phyloP scores from a whole-genome alignment of 1,140 invertebrate genomes.

The Agrilus planipennis region DNA sequence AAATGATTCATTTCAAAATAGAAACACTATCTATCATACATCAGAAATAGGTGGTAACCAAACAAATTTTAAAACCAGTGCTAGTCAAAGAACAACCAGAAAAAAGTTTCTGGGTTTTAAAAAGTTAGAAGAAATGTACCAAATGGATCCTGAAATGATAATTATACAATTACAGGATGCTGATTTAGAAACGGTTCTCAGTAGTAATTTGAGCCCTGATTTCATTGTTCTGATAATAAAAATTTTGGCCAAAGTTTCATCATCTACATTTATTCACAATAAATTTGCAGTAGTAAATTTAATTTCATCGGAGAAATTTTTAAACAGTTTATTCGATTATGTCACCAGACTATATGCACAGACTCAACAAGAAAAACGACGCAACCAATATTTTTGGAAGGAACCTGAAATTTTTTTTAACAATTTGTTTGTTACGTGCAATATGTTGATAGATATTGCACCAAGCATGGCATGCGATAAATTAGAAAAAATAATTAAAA shows the following conservation, averaged over 20 bases:
- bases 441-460: slow-evolving; percentile 29
- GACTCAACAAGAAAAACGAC: slow-evolving; percentile 21
- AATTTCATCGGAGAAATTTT: slow-evolving; percentile 32
- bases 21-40: no score
- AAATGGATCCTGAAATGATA: slow-evolving; percentile 10
- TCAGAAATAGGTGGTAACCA: no score
- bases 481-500: slow-evolving; percentile 32
- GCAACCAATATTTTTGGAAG: slow-evolving; percentile 34
- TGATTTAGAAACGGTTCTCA: slow-evolving; percentile 11
- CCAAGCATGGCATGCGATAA: slow-evolving; percentile 31
- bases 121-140: slow-evolving; percentile 13
- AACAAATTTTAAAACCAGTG: no score
- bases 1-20: no score
- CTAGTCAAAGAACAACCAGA: no score
- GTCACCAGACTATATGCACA: slow-evolving; percentile 31
- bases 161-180: slow-evolving; percentile 8
- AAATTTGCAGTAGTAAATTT: slow-evolving; percentile 32
- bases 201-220: slow-evolving; percentile 10
- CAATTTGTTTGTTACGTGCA: slow-evolving; percentile 30
- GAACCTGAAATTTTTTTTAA: slow-evolving; percentile 33
- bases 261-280: slow-evolving; percentile 30
- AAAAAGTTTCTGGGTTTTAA: slow-evolving; percentile 16
- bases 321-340: slow-evolving; percentile 29
- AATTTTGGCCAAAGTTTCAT: slow-evolving; percentile 31
- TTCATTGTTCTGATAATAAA: slow-evolving; percentile 17